Base-by-base conservation (phyloP, 2,797 vertebrate genomes). In the Oreochromis grahami region DNA sequence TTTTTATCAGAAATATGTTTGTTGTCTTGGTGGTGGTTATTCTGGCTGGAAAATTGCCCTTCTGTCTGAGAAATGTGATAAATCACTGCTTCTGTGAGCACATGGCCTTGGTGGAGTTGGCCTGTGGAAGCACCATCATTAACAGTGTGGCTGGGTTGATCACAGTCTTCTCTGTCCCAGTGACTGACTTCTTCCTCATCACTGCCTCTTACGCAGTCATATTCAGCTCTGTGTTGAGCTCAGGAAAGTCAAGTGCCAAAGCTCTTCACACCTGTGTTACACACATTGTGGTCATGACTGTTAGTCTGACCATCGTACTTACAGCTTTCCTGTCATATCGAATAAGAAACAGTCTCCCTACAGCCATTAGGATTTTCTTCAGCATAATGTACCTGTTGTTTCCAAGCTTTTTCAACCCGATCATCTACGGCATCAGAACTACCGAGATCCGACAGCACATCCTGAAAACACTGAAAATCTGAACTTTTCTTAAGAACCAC, bases 31-130 rank as follows among this genome's bases (percentile, higher is more conserved):
- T 74, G 24, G 13, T 93, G 2, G 92, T 95, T n/a, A 43, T 6
- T 32, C 32, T 95, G 58, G 91, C 90, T 7, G 87, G 83, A 72
- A 17, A 17, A 5, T 34, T 94, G 4, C 10, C 85, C 1, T 97
- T 92, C 55, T 96, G 95, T 14, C 0, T 1, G 4, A 84, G 77
- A 12, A 92, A 94, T 17, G 70, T 85, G 0, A 94, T 96, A 24
- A 83, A 92, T 19, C 94, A 96, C 70, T 96, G 95, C 76, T 96
- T 95, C 92, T 96, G 95, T 84, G 96, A 96, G 11, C 96, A 96
- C 81, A 96, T 96, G 96, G 93, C 95, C 3, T 43, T 96, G 52
- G 94, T 95, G 77, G 86, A 91, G 56, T 45, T 95, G 81, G 93
- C 93, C 17, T 96, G 95, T 77, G 91, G 90, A 8, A 80, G 76